Percentiles rank a stretch among this genome's conserved stretches.
phyloP scores from a whole-genome alignment of 2,797 vertebrate genomes.

The Emys orbicularis region DNA sequence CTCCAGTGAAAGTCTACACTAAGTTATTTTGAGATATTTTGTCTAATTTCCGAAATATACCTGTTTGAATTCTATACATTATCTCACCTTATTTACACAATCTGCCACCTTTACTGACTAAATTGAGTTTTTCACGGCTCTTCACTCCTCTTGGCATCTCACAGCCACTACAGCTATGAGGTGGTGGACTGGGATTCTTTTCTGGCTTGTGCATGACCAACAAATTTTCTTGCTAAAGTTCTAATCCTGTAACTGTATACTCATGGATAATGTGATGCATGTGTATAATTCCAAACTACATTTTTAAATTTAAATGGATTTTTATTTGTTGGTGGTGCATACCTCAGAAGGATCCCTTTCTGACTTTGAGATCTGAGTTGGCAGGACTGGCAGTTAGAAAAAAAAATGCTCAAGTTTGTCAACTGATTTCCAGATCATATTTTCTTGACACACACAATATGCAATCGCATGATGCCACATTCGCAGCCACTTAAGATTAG shows the following conservation, averaged over 20 bases:
- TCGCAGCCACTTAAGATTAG: neutral
- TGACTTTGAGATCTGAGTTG: neutral
- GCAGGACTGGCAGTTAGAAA: neutral
- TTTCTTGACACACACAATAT: constrained; percentile 5
- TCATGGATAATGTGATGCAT: neutral
- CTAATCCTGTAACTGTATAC: neutral
- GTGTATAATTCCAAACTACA: neutral
- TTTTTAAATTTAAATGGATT: neutral
- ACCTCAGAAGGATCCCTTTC: neutral
- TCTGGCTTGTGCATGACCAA: neutral
- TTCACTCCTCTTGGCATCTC: neutral
- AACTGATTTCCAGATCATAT: neutral
- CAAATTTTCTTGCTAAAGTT: neutral
- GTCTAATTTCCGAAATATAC: neutral
- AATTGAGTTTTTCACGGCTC: neutral
- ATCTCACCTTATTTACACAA: neutral
- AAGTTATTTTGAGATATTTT: neutral
- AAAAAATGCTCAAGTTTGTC: neutral
- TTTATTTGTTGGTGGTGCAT: neutral
- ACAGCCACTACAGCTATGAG: neutral
- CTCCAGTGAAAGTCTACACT: neutral
- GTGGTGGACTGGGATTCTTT: neutral
- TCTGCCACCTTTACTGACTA: neutral
- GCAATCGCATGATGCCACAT: neutral
- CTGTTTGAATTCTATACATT: neutral